Conservation (phyloP, 2,888 invertebrate species). For the Capitulum mitella region DNA sequence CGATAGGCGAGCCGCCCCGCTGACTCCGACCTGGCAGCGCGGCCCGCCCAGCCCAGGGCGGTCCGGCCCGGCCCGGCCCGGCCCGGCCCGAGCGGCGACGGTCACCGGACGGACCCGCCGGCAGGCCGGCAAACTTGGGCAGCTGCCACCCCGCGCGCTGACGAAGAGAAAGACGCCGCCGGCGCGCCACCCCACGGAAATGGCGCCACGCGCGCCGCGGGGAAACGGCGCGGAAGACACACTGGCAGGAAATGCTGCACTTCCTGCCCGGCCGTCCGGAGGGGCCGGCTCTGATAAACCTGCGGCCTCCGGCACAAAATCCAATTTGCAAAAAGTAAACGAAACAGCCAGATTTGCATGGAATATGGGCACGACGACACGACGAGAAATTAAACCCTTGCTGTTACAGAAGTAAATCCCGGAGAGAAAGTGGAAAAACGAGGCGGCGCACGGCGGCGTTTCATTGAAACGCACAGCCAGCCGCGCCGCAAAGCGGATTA, state of each 20-base stretch:
- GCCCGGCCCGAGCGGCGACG: too few species aligned
- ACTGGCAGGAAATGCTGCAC: not conserved
- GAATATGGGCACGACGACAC: not conserved
- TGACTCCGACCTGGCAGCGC: not conserved
- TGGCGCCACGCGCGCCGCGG: not conserved
- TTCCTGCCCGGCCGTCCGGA: not conserved
- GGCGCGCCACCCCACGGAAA: not conserved
- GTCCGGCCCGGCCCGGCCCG: too few species aligned
- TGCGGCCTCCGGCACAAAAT: not conserved
- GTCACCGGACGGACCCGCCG: too few species aligned
- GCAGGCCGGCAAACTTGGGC: not conserved
- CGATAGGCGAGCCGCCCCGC: not conserved
- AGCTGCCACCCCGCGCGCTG: not conserved
- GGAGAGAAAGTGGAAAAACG: too few species aligned
- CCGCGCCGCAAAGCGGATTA: too few species aligned
- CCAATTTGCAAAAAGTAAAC: slow-evolving; percentile 7
- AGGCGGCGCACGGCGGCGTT: too few species aligned
- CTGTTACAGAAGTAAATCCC: too few species aligned
- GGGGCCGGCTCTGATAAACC: not conserved
- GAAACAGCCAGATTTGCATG: not conserved
- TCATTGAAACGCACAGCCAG: too few species aligned
- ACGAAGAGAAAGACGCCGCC: not conserved
- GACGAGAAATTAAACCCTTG: not conserved
- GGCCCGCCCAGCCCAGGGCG: too few species aligned
- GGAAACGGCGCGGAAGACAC: not conserved